Evolutionary conservation across 2,797 vertebrate species (phyloP).

Genomic region (Gorsachius magnificus): DNA sequence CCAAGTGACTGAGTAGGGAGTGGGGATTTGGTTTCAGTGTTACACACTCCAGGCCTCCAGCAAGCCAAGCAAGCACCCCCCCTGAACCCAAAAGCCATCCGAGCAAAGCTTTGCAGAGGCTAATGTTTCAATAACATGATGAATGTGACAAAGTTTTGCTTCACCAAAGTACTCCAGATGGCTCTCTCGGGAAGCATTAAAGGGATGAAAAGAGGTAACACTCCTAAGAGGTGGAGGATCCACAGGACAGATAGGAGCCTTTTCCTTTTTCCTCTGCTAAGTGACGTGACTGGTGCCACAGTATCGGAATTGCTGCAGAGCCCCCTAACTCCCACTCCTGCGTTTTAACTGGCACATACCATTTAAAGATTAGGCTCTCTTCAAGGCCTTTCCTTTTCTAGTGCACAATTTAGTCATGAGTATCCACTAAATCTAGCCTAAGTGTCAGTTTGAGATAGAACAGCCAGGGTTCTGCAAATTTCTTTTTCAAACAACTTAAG

Average conservation of each 20-base stretch:
- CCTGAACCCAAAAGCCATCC: background rate
- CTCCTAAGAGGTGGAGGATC: slow-evolving; percentile 1
- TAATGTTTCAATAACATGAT: background rate
- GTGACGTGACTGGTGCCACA: slow-evolving; percentile 46
- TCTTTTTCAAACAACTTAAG: slow-evolving; percentile 42
- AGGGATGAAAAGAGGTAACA: background rate
- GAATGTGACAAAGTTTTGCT: background rate
- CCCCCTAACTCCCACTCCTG: slow-evolving; percentile 43
- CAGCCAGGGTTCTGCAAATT: slow-evolving; percentile 48
- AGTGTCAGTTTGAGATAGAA: slow-evolving; percentile 64
- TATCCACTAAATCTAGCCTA: slow-evolving; percentile 51
- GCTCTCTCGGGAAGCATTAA: background rate
- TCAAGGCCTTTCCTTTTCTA: slow-evolving; percentile 50
- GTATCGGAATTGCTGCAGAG: slow-evolving; percentile 45
- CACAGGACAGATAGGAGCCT: background rate
- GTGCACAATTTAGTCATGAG: slow-evolving; percentile 31
- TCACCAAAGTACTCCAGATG: background rate
- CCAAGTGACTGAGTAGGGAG: background rate
- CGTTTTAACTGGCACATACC: slow-evolving; percentile 45
- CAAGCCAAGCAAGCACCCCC: background rate
- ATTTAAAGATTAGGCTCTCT: slow-evolving; percentile 52
- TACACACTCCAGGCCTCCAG: slow-evolving; percentile 11
- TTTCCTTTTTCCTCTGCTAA: background rate
- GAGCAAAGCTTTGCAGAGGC: background rate
- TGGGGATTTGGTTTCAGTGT: background rate